Evolutionary conservation across 2,888 invertebrate species (phyloP), one percentile per base, ranked within the genome.

Genomic region (Margaritifera margaritifera): DNA sequence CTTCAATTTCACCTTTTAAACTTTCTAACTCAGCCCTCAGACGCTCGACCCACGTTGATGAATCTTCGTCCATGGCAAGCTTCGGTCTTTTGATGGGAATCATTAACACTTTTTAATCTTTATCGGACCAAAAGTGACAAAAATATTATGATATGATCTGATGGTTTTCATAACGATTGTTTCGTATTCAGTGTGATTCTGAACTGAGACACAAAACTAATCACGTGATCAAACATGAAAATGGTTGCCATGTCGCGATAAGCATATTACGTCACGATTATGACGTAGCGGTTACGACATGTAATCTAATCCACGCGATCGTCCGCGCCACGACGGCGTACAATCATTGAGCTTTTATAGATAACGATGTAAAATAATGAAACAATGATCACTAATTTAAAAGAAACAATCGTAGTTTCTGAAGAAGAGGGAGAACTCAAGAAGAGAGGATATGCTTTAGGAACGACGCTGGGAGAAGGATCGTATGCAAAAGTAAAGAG

Each of bases 401-500:
- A 69, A 71, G 68, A 72, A 55, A 70, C 66, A 8, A 63, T 78
- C 15, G 75, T 78, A 15, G 70, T 80, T 53, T 77, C 82, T 18
- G 85, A 86, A 59, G 87, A 88, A 60, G 89, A 88, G 64, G 81
- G 83, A 1, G 88, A 89, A 66, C 77, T 89, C 31, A 85, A 82
- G 68, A 88, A 86, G 62, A 77, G 84, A 24, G 92, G 92, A 1
- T 93, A 92, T 79, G 87, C 86, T n/a, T 80, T 93, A 31, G 92
- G 86, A 64, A 78, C 85, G 42, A 83, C 83, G 19, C 78, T 89
- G 19, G 89, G 89, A 4, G 85, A 85, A 63, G 89, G 89, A 11
- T 87, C 87, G 22, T 89, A 89, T 70, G 88, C 89, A 8, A 89
- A 86, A 78, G 97, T 97, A 52, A 95, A 96, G 85, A 92, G 95